Evolutionary conservation across 2,888 invertebrate species (phyloP).

Genomic region (Dexiosoma caninum): DNA sequence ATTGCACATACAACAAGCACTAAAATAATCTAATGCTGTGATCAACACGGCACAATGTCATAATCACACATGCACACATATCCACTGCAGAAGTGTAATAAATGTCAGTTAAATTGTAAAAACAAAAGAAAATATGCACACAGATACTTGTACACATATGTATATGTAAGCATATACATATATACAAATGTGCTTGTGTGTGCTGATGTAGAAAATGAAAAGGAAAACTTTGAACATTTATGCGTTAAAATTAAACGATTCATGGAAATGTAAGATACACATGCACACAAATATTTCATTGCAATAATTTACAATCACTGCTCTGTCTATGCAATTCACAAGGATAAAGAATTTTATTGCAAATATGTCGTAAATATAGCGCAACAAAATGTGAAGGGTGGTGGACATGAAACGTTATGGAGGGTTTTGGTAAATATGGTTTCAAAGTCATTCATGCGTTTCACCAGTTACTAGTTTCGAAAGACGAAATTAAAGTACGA

Average conservation of each 20-base stretch:
- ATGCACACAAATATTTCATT: slow-evolving; percentile 34
- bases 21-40: not conserved
- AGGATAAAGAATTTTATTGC: slow-evolving; percentile 42
- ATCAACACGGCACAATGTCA: slow-evolving; percentile 17
- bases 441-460: slow-evolving; percentile 53
- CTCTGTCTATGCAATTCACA: slow-evolving; percentile 36
- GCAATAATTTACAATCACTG: slow-evolving; percentile 55
- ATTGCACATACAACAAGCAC: slow-evolving; percentile 19
- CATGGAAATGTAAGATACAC: slow-evolving; percentile 37
- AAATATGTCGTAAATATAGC: slow-evolving; percentile 41
- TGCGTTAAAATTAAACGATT: slow-evolving; percentile 58
- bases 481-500: slow-evolving; percentile 9
- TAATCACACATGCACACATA: slow-evolving; percentile 36
- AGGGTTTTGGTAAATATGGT: slow-evolving; percentile 51
- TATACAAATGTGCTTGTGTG: not conserved
- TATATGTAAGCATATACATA: not conserved
- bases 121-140: slow-evolving; percentile 56
- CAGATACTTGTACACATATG: not conserved
- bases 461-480: slow-evolving; percentile 34
- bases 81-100: slow-evolving; percentile 57
- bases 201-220: slow-evolving; percentile 6
- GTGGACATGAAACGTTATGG: slow-evolving; percentile 24
- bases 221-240: slow-evolving; percentile 51
- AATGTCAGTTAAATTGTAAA: slow-evolving; percentile 60
- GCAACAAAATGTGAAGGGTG: slow-evolving; percentile 3